These are phyloP conservation scores for Cephonodes hylas DNA, from an alignment of 2,888 invertebrate species.

Conservation along the genomic window DNA sequence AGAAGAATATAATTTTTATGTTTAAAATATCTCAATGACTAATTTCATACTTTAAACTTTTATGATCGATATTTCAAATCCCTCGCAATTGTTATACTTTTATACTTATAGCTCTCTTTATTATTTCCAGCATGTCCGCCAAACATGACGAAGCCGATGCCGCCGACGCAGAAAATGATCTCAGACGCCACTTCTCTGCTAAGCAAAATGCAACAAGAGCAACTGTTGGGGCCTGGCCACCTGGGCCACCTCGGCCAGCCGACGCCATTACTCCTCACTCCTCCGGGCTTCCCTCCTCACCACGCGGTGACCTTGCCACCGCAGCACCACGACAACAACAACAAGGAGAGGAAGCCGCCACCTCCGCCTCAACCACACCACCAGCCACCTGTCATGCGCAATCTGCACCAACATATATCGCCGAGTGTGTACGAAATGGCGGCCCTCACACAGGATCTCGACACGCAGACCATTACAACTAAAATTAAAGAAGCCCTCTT, in stretches of 20 bases:
- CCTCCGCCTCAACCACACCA: slow-evolving; percentile 83
- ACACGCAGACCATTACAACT: slow-evolving; percentile 97
- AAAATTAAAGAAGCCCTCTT: slow-evolving; percentile 98
- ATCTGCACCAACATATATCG: slow-evolving; percentile 91
- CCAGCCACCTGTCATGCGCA: slow-evolving; percentile 84
- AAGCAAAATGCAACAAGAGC: slow-evolving; percentile 87
- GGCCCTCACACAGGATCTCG: slow-evolving; percentile 96
- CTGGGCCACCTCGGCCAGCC: slow-evolving; percentile 78
- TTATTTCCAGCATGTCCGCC: slow-evolving; percentile 82
- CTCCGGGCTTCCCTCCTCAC: slow-evolving; percentile 88
- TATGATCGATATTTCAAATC: too few relatives aligned
- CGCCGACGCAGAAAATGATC: slow-evolving; percentile 89
- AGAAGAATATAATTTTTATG: too few relatives aligned
- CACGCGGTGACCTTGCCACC: slow-evolving; percentile 86
- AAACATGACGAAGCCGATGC: slow-evolving; percentile 87
- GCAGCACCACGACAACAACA: slow-evolving; percentile 82
- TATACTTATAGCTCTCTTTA: slow-evolving; percentile 23
- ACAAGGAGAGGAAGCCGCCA: slow-evolving; percentile 79
- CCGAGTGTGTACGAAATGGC: slow-evolving; percentile 99
- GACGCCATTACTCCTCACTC: slow-evolving; percentile 86
- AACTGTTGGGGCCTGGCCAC: slow-evolving; percentile 80
- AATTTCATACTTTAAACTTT: too few relatives aligned
- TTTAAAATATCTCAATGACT: too few relatives aligned
- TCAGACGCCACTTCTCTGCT: slow-evolving; percentile 84
- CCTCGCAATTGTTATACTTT: too few relatives aligned